Percentiles rank a stretch among this genome's conserved stretches.
Conservation (phyloP, 2,888 invertebrate species). For the Hydriomena furcata region DNA sequence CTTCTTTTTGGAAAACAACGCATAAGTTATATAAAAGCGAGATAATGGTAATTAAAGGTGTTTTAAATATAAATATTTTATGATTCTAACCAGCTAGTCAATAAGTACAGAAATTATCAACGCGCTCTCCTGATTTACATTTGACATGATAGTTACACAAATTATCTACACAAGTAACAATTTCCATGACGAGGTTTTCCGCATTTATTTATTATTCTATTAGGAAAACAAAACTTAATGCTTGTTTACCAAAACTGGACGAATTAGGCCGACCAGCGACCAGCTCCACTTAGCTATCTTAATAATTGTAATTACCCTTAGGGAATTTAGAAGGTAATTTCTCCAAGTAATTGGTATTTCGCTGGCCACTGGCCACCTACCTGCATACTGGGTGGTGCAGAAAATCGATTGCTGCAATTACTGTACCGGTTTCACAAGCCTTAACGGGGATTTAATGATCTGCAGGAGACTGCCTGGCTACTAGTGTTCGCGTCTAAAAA, state of each 20-base stretch:
- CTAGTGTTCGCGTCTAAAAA: conserved; percentile 24
- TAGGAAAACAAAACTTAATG: neutral
- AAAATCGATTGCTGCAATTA: conserved; percentile 59
- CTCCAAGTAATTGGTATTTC: conserved; percentile 52
- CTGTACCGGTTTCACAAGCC: conserved; percentile 37
- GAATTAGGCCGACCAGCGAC: neutral
- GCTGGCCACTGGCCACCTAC: conserved; percentile 32
- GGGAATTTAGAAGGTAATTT: conserved; percentile 17
- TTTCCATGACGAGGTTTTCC: neutral
- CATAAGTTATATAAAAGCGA: no score
- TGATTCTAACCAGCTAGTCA: no score
- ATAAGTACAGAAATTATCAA: conserved; percentile 5
- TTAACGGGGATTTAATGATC: conserved; percentile 36
- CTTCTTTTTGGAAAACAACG: no score
- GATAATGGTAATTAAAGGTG: no score
- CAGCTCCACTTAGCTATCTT: conserved; percentile 8
- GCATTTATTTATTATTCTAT: no score
- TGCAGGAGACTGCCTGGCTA: conserved; percentile 56
- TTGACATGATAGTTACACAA: no score
- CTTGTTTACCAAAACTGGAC: neutral
- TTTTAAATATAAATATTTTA: no score
- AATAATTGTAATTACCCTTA: neutral
- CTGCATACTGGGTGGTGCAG: conserved; percentile 24
- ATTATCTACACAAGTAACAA: no score
- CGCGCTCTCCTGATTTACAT: neutral